phyloP scores from a whole-genome alignment of 2,113 vertebrate species.

The Phylloscopus whistleri region DNA sequence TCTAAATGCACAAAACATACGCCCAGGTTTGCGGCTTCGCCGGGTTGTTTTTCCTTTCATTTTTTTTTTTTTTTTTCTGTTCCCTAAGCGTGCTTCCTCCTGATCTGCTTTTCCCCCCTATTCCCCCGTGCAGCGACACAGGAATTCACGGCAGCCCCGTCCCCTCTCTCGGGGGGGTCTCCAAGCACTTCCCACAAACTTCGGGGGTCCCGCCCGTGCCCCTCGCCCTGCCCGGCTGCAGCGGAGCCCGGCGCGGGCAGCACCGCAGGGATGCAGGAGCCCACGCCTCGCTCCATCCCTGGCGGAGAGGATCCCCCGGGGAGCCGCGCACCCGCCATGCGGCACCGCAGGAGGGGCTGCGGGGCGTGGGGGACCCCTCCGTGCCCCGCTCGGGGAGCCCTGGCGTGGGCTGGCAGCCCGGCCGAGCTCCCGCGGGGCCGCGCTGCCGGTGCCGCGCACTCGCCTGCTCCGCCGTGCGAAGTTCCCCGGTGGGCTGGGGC shows the following conservation, averaged over 20 bases:
- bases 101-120: background rate
- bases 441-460: background rate
- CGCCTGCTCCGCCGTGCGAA: background rate
- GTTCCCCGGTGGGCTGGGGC: background rate
- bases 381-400: background rate
- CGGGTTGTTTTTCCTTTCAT: background rate
- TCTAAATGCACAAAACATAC: background rate
- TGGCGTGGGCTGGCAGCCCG: background rate
- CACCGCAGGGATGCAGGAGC: background rate
- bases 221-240: background rate
- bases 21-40: background rate
- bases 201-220: background rate
- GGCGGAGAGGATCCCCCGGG: background rate
- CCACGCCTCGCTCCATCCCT: background rate
- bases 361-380: background rate
- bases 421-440: too few relatives aligned
- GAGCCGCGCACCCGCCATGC: background rate
- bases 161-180: background rate
- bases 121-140: background rate
- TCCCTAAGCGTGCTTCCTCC: background rate
- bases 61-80: fast-evolving
- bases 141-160: background rate
- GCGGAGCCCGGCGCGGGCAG: background rate
- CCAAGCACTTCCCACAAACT: slow-evolving; percentile 25
- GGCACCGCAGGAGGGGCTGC: background rate